These are phyloP conservation scores for Pocillopora verrucosa DNA, from an alignment of 64 coral and sea anemone species.

Conservation along the genomic window DNA sequence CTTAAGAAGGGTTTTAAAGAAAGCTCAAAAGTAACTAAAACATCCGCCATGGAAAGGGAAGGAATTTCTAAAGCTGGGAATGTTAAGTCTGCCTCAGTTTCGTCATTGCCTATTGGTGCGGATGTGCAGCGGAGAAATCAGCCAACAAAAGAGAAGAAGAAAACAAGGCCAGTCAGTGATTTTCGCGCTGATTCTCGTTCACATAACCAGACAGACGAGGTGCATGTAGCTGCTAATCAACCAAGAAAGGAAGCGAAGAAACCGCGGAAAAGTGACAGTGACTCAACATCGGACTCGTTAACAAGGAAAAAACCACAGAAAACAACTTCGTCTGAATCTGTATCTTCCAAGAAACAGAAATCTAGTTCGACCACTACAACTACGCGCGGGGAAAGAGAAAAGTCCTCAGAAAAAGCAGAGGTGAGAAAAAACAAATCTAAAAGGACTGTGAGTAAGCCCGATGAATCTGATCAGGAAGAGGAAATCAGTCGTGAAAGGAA, in stretches of 20 bases:
- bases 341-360: conserved; percentile 10
- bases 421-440: conserved; percentile 13
- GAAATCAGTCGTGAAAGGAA: background rate
- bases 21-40: background rate
- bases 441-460: background rate
- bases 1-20: conserved; percentile 18
- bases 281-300: background rate
- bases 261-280: conserved; percentile 13
- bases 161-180: background rate
- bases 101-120: background rate
- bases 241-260: background rate
- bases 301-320: conserved; percentile 18
- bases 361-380: background rate
- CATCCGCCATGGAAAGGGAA: background rate
- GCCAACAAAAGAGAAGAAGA: conserved; percentile 16
- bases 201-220: background rate
- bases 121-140: background rate
- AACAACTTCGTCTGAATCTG: background rate
- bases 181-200: background rate
- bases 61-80: background rate
- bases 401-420: background rate
- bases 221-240: background rate
- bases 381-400: background rate
- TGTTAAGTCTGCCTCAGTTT: conserved; percentile 24
- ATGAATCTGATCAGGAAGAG: background rate